These are phyloP conservation scores for Phyllotis vaccarum DNA, from an alignment of 2,797 vertebrate species.

Conservation along the genomic window DNA sequence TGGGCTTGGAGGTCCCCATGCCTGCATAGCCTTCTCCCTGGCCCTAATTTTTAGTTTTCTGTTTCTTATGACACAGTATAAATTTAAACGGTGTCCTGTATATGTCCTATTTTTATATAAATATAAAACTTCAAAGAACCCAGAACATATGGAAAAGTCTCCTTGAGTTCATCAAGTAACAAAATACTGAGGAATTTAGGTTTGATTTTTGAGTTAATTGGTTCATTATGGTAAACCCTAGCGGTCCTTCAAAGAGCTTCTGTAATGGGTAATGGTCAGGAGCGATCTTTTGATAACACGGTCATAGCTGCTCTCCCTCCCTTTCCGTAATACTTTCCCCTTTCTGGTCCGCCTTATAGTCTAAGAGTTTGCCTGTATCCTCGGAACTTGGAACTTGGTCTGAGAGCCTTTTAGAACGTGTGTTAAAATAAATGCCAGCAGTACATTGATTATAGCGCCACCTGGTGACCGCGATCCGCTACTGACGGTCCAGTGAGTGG, in stretches of 20 bases:
- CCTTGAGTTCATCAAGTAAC: background rate
- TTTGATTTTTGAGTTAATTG: slow-evolving; percentile 47
- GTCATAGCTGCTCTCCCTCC: background rate
- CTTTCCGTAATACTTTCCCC: background rate
- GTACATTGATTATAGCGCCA: slow-evolving; percentile 70
- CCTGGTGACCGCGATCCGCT: slow-evolving; percentile 57
- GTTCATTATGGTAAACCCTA: slow-evolving; percentile 9
- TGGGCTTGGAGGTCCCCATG: background rate
- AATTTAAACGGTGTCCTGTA: background rate
- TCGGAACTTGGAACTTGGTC: background rate
- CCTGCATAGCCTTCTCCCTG: background rate
- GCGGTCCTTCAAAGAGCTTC: slow-evolving; percentile 10
- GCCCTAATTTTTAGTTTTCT: background rate
- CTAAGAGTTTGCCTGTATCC: slow-evolving; percentile 53
- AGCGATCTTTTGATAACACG: background rate
- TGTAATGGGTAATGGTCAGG: background rate
- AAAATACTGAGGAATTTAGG: slow-evolving; percentile 6
- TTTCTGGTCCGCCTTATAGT: background rate
- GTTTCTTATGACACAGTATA: background rate
- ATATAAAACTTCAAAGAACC: slow-evolving; percentile 18
- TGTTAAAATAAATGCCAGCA: slow-evolving; percentile 31
- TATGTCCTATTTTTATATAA: too few relatives aligned
- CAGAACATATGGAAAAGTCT: background rate
- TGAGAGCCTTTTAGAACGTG: background rate
- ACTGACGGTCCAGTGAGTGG: background rate